phyloP scores from a whole-genome alignment of 2,113 vertebrate genomes.

The Macrotus californicus region DNA sequence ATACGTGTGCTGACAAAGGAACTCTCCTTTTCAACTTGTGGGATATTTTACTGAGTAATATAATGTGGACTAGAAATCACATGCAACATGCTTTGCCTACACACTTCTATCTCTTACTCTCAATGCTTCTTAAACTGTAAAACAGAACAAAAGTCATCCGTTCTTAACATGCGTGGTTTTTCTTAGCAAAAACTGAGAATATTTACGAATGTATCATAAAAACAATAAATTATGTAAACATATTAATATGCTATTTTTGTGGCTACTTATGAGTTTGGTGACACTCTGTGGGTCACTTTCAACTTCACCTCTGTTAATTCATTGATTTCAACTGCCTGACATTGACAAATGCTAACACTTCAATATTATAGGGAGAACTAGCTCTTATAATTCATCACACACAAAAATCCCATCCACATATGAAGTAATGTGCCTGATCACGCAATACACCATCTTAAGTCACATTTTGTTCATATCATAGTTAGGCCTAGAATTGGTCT shows the following conservation, averaged over 20 bases:
- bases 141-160: background rate
- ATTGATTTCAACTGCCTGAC: background rate
- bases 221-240: background rate
- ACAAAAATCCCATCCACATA: background rate
- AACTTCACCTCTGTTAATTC: background rate
- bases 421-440: background rate
- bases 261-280: background rate
- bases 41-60: background rate
- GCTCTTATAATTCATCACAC: background rate
- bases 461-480: constrained; percentile 10
- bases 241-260: background rate
- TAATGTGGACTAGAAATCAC: background rate
- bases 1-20: background rate
- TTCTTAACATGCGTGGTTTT: background rate
- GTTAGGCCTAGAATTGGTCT: background rate
- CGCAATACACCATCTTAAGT: background rate
- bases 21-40: background rate
- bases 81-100: background rate
- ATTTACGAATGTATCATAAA: background rate
- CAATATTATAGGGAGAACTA: background rate
- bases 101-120: background rate
- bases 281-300: background rate
- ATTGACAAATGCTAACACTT: background rate
- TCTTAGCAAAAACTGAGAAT: background rate
- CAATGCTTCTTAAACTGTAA: background rate